Evolutionary conservation across 2,113 vertebrate species (phyloP).

Genomic region (Stigmatopora nigra): DNA sequence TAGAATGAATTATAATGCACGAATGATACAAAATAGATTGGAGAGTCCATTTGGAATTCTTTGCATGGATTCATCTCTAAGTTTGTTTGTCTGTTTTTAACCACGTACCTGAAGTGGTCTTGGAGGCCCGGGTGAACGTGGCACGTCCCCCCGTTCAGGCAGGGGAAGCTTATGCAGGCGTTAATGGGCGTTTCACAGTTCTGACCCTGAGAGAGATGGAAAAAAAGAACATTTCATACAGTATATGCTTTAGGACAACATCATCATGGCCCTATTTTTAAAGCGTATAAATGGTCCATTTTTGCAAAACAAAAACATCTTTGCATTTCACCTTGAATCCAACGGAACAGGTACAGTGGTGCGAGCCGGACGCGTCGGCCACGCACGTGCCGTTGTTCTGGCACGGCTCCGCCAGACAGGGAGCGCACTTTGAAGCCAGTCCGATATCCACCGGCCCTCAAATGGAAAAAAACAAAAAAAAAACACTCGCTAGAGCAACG

Average conservation of each 20-base stretch:
- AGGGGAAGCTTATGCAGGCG: slow-evolving; percentile 86
- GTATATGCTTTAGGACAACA: background rate
- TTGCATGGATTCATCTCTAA: no score
- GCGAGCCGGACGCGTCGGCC: slow-evolving; percentile 74
- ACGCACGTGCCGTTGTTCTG: slow-evolving; percentile 90
- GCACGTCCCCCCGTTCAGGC: slow-evolving; percentile 87
- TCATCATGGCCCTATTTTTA: background rate
- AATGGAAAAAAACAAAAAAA: slow-evolving; percentile 9
- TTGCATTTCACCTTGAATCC: slow-evolving; percentile 83
- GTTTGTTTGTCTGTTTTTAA: no score
- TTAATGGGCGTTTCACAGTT: slow-evolving; percentile 87
- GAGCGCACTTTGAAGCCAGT: slow-evolving; percentile 85
- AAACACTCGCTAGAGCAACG: background rate
- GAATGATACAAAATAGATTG: no score
- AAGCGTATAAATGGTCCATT: no score
- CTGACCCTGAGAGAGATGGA: slow-evolving; percentile 71
- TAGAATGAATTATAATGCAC: no score
- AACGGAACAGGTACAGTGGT: slow-evolving; percentile 85
- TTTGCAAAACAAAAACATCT: no score
- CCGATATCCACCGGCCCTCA: slow-evolving; percentile 80
- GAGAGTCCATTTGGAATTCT: no score
- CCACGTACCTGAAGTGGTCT: slow-evolving; percentile 82
- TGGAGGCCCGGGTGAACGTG: slow-evolving; percentile 77
- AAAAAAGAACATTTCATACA: background rate
- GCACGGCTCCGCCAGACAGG: slow-evolving; percentile 85